Evolutionary conservation across 2,113 vertebrate species (phyloP).

Genomic region (Oxyura jamaicensis): DNA sequence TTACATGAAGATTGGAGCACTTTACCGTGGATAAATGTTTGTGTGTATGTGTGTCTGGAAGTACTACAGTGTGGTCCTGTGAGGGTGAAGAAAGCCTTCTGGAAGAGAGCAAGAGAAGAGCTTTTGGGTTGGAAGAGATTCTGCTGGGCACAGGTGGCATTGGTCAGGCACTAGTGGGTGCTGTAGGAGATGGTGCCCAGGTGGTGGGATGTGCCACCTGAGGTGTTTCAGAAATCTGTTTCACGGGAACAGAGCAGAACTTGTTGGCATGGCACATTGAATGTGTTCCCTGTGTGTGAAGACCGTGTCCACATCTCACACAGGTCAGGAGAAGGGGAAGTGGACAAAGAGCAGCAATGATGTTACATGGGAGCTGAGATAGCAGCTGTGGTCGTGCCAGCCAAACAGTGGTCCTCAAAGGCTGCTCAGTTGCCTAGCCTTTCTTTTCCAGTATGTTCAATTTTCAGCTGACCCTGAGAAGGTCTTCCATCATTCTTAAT

Average conservation of each 20-base stretch:
- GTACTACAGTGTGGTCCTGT: neutral
- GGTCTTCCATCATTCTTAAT: neutral
- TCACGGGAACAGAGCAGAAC: neutral
- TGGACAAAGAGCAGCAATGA: neutral
- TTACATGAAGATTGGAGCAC: neutral
- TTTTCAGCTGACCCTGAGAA: constrained; percentile 7
- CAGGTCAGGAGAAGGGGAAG: neutral
- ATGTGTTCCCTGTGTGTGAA: neutral
- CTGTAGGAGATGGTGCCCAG: neutral
- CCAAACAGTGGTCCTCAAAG: neutral
- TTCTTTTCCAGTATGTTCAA: neutral
- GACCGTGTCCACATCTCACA: fast-evolving
- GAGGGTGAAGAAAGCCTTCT: neutral
- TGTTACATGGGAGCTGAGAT: fast-evolving
- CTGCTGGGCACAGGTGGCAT: neutral
- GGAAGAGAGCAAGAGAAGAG: neutral
- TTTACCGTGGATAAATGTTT: neutral
- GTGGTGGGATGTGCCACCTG: neutral
- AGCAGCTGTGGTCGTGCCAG: neutral
- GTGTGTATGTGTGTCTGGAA: fast-evolving
- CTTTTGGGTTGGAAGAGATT: neutral
- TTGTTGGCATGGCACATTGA: neutral
- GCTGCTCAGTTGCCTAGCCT: neutral
- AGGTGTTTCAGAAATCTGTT: neutral
- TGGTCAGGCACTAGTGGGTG: neutral